Percentiles rank a stretch among this genome's conserved stretches.
These are phyloP conservation scores for Mantis religiosa DNA, from an alignment of 2,888 invertebrate genomes.

Conservation along the genomic window DNA sequence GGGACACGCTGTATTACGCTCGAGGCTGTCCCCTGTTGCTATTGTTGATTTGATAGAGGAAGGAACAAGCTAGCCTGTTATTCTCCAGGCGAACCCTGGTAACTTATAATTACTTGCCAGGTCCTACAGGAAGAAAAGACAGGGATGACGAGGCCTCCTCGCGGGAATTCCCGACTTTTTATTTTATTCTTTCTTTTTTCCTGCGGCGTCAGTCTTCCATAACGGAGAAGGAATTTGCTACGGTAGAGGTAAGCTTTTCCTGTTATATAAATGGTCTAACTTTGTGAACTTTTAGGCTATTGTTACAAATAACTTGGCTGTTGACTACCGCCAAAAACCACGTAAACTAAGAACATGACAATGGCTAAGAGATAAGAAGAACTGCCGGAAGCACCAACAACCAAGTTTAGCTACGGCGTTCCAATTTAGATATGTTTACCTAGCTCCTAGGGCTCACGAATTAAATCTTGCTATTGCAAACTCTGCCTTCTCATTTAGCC, in stretches of 20 bases:
- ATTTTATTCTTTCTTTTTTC: background rate
- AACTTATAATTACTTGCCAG: constrained; percentile 16
- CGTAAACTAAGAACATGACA: background rate
- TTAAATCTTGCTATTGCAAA: too few relatives aligned
- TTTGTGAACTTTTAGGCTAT: background rate
- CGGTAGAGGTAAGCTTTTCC: background rate
- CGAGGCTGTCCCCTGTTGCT: background rate
- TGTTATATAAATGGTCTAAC: background rate
- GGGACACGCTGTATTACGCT: background rate
- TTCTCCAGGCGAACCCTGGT: background rate
- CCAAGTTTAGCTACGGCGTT: too few relatives aligned
- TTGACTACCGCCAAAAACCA: background rate
- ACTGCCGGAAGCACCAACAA: too few relatives aligned
- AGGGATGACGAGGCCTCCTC: constrained; percentile 5
- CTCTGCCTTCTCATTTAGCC: too few relatives aligned
- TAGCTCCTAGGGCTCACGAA: too few relatives aligned
- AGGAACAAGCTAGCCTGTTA: background rate
- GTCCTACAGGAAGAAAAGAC: constrained; percentile 4
- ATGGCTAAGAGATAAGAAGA: background rate
- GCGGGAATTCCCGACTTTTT: background rate
- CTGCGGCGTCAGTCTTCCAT: background rate
- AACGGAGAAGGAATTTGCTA: background rate
- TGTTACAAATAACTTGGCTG: background rate
- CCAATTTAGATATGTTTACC: too few relatives aligned
- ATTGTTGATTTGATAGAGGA: background rate